Evolutionary conservation across 2,888 invertebrate genomes (phyloP).

Genomic region (Drosophila rubida): DNA sequence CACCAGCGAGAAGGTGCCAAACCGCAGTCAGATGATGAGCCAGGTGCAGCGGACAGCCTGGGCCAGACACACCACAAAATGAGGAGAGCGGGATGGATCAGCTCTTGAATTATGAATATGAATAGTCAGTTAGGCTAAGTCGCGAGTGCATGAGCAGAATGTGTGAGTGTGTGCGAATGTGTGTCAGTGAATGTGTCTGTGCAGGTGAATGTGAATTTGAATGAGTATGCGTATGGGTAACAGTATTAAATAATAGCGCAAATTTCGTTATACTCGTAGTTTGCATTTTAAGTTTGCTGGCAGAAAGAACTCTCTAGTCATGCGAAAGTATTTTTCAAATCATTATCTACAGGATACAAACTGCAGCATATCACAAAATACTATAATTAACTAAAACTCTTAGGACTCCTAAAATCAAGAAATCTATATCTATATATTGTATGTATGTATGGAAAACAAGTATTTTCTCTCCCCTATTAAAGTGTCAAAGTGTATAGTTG

Average conservation of each 20-base stretch:
- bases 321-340: slow-evolving; percentile 44
- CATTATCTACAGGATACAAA: slow-evolving; percentile 11
- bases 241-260: slow-evolving; percentile 69
- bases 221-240: slow-evolving; percentile 20
- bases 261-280: slow-evolving; percentile 33
- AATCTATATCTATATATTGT: slow-evolving; percentile 16
- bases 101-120: slow-evolving; percentile 29
- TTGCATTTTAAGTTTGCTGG: slow-evolving; percentile 44
- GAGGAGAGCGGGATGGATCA: slow-evolving; percentile 39
- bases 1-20: slow-evolving; percentile 94
- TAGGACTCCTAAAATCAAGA: background rate
- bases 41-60: slow-evolving; percentile 92
- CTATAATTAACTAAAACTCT: background rate
- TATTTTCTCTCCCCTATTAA: slow-evolving; percentile 48
- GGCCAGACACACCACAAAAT: slow-evolving; percentile 95
- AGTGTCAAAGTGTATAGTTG: slow-evolving; percentile 47
- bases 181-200: slow-evolving; percentile 4
- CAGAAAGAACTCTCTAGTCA: slow-evolving; percentile 44
- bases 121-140: slow-evolving; percentile 33
- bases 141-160: slow-evolving; percentile 7
- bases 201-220: slow-evolving; percentile 14
- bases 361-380: slow-evolving; percentile 51
- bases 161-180: slow-evolving; percentile 13
- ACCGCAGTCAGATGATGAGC: slow-evolving; percentile 93
- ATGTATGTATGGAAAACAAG: slow-evolving; percentile 21